Conservation (phyloP, 2,888 invertebrate genomes). For the Odontocolon sp. region DNA sequence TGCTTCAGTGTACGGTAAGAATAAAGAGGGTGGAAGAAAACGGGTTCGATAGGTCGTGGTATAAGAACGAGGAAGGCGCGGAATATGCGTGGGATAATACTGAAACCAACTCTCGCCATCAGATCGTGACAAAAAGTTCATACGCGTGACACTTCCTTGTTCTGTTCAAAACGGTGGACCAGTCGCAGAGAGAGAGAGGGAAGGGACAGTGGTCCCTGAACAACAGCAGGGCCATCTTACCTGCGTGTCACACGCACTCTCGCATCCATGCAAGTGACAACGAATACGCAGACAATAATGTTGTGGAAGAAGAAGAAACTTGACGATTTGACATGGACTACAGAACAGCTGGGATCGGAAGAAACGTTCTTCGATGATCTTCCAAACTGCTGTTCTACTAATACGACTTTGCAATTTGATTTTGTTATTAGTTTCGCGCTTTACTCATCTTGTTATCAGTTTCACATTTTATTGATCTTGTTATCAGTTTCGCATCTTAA, state of each 20-base stretch:
- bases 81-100: slow-evolving; percentile 75
- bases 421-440: too few species aligned
- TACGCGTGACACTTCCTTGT: slow-evolving; percentile 49
- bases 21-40: slow-evolving; percentile 65
- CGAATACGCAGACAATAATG: slow-evolving; percentile 38
- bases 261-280: slow-evolving; percentile 42
- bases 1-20: slow-evolving; percentile 52
- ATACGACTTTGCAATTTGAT: too few species aligned
- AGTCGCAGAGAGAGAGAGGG: neutral
- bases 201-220: neutral
- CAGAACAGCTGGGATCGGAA: too few species aligned
- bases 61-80: slow-evolving; percentile 3
- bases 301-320: slow-evolving; percentile 3
- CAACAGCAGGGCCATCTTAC: slow-evolving; percentile 23
- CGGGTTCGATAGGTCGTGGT: slow-evolving; percentile 71
- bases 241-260: slow-evolving; percentile 50
- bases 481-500: neutral
- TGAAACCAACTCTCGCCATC: slow-evolving; percentile 21
- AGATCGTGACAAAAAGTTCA: slow-evolving; percentile 54
- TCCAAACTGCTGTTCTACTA: too few species aligned
- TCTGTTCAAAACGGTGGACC: slow-evolving; percentile 26
- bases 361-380: too few species aligned
- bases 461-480: neutral
- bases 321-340: too few species aligned
- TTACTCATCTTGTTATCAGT: too few species aligned